A percentile compares a stretch with the other conserved stretches of the same genome.
phyloP scores from a whole-genome alignment of 2,797 vertebrate genomes.

The Artibeus jamaicensis region DNA sequence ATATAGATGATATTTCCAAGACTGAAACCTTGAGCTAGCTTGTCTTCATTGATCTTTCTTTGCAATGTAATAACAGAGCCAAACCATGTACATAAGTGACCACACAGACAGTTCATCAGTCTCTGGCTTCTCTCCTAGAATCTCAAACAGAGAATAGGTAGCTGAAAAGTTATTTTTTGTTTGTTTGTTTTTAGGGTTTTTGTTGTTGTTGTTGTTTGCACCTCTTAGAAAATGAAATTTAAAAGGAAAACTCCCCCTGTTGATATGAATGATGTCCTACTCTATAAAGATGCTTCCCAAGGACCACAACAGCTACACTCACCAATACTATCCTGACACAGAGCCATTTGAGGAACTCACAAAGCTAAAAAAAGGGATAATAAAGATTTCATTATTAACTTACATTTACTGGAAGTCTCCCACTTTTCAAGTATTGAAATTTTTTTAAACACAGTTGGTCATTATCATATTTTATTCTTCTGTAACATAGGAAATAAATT shows the following conservation, averaged over 20 bases:
- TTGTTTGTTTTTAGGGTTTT: background rate
- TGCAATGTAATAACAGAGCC: background rate
- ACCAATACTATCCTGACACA: background rate
- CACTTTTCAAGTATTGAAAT: background rate
- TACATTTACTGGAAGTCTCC: background rate
- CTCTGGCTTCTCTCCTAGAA: slow-evolving; percentile 17
- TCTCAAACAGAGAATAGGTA: background rate
- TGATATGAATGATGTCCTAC: background rate
- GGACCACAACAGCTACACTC: background rate
- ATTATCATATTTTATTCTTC: background rate
- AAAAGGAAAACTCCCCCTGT: background rate
- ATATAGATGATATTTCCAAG: slow-evolving; percentile 7
- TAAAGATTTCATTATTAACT: background rate
- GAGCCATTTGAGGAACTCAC: background rate
- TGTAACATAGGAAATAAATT: background rate
- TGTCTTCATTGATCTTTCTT: slow-evolving; percentile 1
- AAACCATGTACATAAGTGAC: background rate
- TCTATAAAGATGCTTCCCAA: background rate
- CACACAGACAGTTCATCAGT: background rate
- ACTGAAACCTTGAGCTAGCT: background rate
- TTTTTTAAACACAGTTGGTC: background rate
- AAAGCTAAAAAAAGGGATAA: background rate
- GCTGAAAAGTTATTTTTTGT: background rate
- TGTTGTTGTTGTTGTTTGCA: background rate
- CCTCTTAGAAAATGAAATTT: slow-evolving; percentile 12